Conservation (phyloP, 2,888 invertebrate genomes). For the Gasteruption jaculator region DNA sequence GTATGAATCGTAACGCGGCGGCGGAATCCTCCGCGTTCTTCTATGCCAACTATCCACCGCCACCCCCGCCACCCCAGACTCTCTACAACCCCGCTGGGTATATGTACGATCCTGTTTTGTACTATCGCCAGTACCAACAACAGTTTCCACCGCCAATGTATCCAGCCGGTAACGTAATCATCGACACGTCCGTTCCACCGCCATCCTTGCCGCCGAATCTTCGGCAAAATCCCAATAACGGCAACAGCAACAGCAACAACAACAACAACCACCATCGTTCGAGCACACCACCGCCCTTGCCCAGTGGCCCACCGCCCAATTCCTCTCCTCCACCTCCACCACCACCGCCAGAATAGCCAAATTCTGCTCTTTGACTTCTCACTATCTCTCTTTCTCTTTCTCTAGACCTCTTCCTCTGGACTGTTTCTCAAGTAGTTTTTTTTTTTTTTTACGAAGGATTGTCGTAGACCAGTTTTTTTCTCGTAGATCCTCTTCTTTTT, state of each 20-base stretch:
- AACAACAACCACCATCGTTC: conserved; percentile 3
- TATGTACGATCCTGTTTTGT: conserved; percentile 38
- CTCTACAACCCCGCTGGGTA: conserved; percentile 25
- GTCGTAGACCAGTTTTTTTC: background rate
- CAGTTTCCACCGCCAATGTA: conserved; percentile 35
- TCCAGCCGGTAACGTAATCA: conserved; percentile 37
- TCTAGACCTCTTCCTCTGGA: too few species aligned
- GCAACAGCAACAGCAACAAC: conserved; percentile 9
- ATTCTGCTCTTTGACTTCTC: too few species aligned
- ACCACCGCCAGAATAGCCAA: conserved; percentile 43
- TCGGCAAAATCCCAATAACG: conserved; percentile 18
- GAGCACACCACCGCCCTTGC: conserved; percentile 54
- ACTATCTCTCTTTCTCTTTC: too few species aligned
- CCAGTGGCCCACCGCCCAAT: conserved; percentile 60
- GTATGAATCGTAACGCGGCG: conserved; percentile 2
- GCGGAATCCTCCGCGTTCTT: conserved; percentile 33
- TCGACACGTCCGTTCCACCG: conserved; percentile 46
- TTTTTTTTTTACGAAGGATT: conserved; percentile 9
- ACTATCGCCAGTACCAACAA: conserved; percentile 38
- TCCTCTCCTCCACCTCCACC: conserved; percentile 63
- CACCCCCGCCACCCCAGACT: conserved; percentile 15
- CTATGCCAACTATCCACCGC: conserved; percentile 36
- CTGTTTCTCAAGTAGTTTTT: conserved; percentile 1
- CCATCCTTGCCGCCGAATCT: conserved; percentile 30
- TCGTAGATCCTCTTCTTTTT: conserved; percentile 7